Conservation (phyloP, 1,140 invertebrate species). For the Stenopsyche tienmushanensis region DNA sequence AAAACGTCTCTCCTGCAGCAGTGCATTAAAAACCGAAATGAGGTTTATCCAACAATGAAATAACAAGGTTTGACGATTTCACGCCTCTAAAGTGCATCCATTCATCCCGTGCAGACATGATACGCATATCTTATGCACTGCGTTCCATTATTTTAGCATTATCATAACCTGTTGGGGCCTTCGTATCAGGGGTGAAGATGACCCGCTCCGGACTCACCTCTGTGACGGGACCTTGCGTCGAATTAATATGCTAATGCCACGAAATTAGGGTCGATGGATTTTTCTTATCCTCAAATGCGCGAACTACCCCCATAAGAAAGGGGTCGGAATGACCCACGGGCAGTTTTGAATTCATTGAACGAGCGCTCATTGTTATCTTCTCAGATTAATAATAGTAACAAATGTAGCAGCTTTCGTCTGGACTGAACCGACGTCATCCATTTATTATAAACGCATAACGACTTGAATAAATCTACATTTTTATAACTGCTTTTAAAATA, state of each 20-base stretch:
- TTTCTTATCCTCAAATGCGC: too few relatives aligned
- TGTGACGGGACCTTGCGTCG: neutral
- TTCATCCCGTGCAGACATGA: neutral
- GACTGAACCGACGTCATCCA: too few relatives aligned
- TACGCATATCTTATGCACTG: neutral
- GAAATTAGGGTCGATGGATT: slow-evolving; percentile 21
- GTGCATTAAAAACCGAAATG: slow-evolving; percentile 32
- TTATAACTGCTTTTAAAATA: too few relatives aligned
- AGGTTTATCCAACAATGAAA: slow-evolving; percentile 37
- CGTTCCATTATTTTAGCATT: slow-evolving; percentile 29
- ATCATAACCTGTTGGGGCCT: slow-evolving; percentile 33
- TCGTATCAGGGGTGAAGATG: neutral
- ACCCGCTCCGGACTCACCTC: neutral
- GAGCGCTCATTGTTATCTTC: neutral
- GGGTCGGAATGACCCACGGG: neutral
- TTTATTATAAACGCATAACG: too few relatives aligned
- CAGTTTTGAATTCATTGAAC: neutral
- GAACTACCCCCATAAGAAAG: neutral
- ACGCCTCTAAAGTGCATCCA: slow-evolving; percentile 35
- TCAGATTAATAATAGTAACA: neutral
- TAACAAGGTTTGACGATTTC: slow-evolving; percentile 37
- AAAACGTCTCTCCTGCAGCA: neutral
- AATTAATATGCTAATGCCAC: slow-evolving; percentile 32
- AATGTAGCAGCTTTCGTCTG: too few relatives aligned
- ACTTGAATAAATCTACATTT: too few relatives aligned